These are phyloP conservation scores for Marasmarcha lunaedactyla DNA, from an alignment of 2,888 invertebrate genomes.

Conservation along the genomic window DNA sequence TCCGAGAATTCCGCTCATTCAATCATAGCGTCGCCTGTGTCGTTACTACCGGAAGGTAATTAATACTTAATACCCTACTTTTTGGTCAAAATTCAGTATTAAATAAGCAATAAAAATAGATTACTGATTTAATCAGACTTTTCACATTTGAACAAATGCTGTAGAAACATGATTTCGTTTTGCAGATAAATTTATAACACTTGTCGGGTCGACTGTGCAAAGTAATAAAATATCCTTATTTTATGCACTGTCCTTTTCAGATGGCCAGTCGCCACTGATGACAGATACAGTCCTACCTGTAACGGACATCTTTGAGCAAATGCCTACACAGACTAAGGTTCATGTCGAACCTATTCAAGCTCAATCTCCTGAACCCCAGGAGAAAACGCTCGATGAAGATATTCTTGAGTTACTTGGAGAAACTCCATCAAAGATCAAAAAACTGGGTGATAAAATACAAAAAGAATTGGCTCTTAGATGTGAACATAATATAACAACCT, in stretches of 20 bases:
- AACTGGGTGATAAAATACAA: conserved; percentile 1
- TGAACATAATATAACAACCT: not conserved
- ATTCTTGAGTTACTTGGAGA: conserved; percentile 1
- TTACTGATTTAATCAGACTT: not conserved
- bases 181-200: not conserved
- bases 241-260: not conserved
- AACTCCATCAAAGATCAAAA: not conserved
- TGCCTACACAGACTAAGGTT: not conserved
- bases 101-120: not conserved
- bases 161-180: not conserved
- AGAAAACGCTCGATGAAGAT: not conserved
- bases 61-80: not conserved
- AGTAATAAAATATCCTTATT: not conserved
- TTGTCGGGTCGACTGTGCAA: not conserved
- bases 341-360: not conserved
- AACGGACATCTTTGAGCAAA: not conserved
- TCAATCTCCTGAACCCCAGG: not conserved
- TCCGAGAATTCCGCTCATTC: not conserved
- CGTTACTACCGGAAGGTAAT: not conserved
- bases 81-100: too few relatives aligned
- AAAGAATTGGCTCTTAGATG: conserved; percentile 1
- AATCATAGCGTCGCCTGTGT: not conserved
- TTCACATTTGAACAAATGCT: not conserved
- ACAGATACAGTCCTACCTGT: not conserved
- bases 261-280: too few relatives aligned